Evolutionary conservation across 2,888 invertebrate genomes (phyloP), one percentile per base, ranked within the genome.

Genomic region (Osedax frankpressi): DNA sequence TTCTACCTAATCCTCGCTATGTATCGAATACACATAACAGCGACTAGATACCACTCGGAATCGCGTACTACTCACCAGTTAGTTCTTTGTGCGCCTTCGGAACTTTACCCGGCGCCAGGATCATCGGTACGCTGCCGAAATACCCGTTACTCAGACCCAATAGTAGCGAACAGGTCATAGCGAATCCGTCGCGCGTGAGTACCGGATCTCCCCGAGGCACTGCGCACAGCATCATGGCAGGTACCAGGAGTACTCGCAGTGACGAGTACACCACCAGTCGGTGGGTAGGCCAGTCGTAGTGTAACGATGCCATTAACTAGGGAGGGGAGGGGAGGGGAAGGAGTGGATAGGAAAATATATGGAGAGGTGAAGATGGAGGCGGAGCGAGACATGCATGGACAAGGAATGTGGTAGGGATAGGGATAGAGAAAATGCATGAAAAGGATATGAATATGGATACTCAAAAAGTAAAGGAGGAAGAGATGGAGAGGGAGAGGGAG

Each of bases 111-210:
- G 94, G 92, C 0, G 93, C 94, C 81, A 92, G 88, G 80, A 94
- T 93, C 92, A 94, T 94, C 1, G 94, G 94, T 30, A 94, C 89
- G 75, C 93, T 92, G 2, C 94, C 94, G 73, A 94, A 89, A 67
- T 93, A 87, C 0, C 94, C 94, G 80, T 94, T 94, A 69, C 90
- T 90, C 26, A 93, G 87, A 1, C 94, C 94, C 75, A 94, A 85
- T 0, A 89, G 80, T 80, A 89, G 81, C 6, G 90, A 89, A 74
- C 90, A 88, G 24, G 89, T 80, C 76, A 90, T 87, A 0, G 91
- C 88, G 77, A 89, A 89, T 28, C 88, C 87, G 81, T 90, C 90
- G 1, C 70, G 75, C 1, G 24, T 30, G 2, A 92, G 89, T 63
- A 91, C 88, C 0, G 93, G 93, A 26, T 88, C 87, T 72, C 88